These are phyloP conservation scores for Morpho helenor DNA, from an alignment of 2,888 invertebrate species.

Conservation along the genomic window DNA sequence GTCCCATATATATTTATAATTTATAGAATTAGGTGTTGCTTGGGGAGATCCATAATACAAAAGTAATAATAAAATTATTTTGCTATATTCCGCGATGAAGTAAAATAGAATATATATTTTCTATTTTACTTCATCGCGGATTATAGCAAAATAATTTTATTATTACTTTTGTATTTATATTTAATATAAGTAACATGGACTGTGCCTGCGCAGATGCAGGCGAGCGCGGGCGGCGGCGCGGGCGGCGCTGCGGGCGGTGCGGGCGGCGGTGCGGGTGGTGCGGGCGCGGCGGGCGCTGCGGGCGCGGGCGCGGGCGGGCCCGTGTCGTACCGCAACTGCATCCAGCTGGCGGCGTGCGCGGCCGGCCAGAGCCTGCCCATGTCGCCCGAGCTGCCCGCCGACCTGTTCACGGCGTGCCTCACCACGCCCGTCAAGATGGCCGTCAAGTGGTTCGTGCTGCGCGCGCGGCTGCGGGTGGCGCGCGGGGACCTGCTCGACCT, in stretches of 20 bases:
- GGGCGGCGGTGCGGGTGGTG: constrained; percentile 26
- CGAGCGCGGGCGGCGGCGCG: constrained; percentile 19
- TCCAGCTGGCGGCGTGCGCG: constrained; percentile 97
- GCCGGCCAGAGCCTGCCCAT: constrained; percentile 96
- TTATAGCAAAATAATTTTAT: too few relatives aligned
- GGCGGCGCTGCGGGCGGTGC: constrained; percentile 18
- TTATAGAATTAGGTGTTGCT: too few relatives aligned
- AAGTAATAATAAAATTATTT: too few relatives aligned
- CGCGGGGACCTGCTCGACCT: constrained; percentile 90
- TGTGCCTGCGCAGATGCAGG: constrained; percentile 29
- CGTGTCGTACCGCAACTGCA: constrained; percentile 91
- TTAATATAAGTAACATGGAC: too few relatives aligned
- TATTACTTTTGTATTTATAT: too few relatives aligned
- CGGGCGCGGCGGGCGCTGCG: constrained; percentile 25
- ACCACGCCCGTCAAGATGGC: constrained; percentile 99
- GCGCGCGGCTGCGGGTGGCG: constrained; percentile 87
- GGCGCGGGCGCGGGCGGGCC: constrained; percentile 26
- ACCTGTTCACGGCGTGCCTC: constrained; percentile 97
- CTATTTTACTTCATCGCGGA: too few relatives aligned
- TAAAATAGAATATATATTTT: too few relatives aligned
- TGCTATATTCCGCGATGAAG: too few relatives aligned
- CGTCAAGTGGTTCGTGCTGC: constrained; percentile 95
- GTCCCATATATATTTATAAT: too few relatives aligned
- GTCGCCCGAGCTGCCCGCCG: constrained; percentile 98
- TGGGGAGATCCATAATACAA: too few relatives aligned